phyloP scores from a whole-genome alignment of 2,113 vertebrate species.

The Scytalopus superciliaris region DNA sequence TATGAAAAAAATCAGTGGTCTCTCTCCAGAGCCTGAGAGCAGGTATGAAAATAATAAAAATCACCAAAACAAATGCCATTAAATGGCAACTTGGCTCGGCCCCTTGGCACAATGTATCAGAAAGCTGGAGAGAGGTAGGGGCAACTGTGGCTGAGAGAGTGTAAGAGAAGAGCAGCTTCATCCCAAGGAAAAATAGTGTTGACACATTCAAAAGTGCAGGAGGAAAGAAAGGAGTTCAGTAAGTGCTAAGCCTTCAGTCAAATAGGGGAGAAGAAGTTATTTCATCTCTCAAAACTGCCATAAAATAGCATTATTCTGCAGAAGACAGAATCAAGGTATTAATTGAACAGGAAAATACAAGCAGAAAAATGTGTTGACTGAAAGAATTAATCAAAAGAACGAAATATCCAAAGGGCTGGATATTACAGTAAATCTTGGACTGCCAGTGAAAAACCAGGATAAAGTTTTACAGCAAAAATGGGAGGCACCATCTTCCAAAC shows the following conservation, averaged over 20 bases:
- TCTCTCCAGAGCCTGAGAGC: not conserved
- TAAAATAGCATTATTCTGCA: not conserved
- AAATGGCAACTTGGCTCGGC: not conserved
- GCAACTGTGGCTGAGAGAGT: not conserved
- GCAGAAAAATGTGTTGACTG: not conserved
- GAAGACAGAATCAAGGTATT: not conserved
- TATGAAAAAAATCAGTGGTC: not conserved
- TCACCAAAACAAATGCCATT: not conserved
- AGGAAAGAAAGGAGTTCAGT: not conserved
- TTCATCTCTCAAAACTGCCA: not conserved
- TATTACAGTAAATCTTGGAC: not conserved
- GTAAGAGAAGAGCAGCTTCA: not conserved
- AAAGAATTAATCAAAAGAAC: not conserved
- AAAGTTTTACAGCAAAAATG: not conserved
- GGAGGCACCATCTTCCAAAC: not conserved
- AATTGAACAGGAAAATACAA: not conserved
- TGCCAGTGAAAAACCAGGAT: not conserved
- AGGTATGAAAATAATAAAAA: not conserved
- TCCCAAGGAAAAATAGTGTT: not conserved
- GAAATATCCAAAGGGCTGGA: not conserved
- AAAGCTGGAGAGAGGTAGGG: not conserved
- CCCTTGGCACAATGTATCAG: not conserved
- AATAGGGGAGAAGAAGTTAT: not conserved
- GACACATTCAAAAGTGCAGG: not conserved
- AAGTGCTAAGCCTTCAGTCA: not conserved